These are phyloP conservation scores for Athrips mouffetella DNA, from an alignment of 2,888 invertebrate genomes.

Conservation along the genomic window DNA sequence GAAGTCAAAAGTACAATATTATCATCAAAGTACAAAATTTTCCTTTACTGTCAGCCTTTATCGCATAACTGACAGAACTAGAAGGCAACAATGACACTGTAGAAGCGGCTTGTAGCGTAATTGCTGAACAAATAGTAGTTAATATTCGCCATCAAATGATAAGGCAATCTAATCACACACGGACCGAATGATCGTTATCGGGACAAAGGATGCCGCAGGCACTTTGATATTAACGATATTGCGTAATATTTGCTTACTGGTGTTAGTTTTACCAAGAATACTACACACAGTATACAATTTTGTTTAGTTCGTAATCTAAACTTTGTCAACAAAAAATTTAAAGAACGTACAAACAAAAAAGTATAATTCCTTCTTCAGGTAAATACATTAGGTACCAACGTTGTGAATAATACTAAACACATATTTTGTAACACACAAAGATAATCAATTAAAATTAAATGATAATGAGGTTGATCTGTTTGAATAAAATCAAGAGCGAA, in stretches of 20 bases:
- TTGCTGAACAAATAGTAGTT: constrained; percentile 67
- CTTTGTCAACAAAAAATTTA: too few relatives aligned
- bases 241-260: not conserved
- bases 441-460: too few relatives aligned
- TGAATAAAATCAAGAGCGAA: constrained; percentile 41
- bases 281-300: too few relatives aligned
- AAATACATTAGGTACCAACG: too few relatives aligned
- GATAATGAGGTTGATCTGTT: not conserved
- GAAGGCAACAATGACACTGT: constrained; percentile 34
- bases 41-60: not conserved
- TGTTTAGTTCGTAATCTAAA: too few relatives aligned
- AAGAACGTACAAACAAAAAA: too few relatives aligned
- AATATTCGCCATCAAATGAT: constrained; percentile 67
- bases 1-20: too few relatives aligned
- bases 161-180: constrained; percentile 58
- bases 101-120: constrained; percentile 49
- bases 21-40: too few relatives aligned
- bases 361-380: too few relatives aligned
- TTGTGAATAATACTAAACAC: too few relatives aligned
- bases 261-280: too few relatives aligned
- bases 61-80: not conserved
- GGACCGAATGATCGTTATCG: constrained; percentile 50
- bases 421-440: too few relatives aligned
- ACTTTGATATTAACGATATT: not conserved
- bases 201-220: constrained; percentile 27